Conservation (phyloP, 2,797 vertebrate genomes). For the Peromyscus nudipes region DNA sequence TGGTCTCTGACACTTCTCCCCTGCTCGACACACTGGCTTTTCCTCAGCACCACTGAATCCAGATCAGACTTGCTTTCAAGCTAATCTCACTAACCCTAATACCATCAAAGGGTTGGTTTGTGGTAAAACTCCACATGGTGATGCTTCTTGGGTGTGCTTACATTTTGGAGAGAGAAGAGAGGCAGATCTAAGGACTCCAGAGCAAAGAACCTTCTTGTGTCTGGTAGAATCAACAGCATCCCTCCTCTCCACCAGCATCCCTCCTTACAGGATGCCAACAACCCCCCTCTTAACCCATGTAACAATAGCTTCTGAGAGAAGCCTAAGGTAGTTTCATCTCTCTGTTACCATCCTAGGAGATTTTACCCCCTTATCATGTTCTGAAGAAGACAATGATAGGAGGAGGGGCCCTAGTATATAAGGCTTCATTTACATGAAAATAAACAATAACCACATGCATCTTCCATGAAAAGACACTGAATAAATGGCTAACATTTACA, state of each 20-base stretch:
- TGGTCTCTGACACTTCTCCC: not conserved
- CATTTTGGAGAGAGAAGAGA: not conserved
- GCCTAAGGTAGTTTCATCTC: not conserved
- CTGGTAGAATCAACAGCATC: not conserved
- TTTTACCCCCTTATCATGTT: not conserved
- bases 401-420: not conserved
- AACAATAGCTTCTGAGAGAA: not conserved
- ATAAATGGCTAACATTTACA: not conserved
- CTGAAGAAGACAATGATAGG: not conserved
- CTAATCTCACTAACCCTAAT: not conserved
- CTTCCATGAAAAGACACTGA: slow-evolving; percentile 16
- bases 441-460: not conserved
- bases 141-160: not conserved
- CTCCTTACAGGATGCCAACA: no score
- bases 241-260: not conserved
- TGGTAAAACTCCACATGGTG: not conserved
- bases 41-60: not conserved
- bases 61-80: slow-evolving; percentile 28
- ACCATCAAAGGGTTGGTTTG: not conserved
- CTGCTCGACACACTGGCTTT: not conserved
- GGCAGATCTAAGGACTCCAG: not conserved
- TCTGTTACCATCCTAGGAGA: not conserved
- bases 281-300: not conserved
- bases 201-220: not conserved
- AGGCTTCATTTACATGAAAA: not conserved